phyloP scores from a whole-genome alignment of 2,888 invertebrate genomes.

The Chrysolina haemoptera region DNA sequence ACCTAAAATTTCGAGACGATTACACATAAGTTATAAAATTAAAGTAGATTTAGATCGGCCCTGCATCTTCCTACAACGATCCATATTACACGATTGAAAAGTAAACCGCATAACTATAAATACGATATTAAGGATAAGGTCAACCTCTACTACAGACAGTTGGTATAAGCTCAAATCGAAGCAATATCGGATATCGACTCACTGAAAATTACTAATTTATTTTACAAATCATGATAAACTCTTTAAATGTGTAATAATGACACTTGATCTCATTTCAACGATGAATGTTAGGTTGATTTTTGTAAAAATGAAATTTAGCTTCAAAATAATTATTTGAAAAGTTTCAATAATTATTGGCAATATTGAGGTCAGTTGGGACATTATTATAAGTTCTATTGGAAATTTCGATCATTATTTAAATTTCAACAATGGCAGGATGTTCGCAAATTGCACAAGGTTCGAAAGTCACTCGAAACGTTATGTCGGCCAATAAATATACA shows the following conservation, averaged over 20 bases:
- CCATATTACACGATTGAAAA: background rate
- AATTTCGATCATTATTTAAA: background rate
- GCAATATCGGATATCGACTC: background rate
- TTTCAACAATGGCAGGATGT: background rate
- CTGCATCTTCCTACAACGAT: background rate
- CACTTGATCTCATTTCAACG: background rate
- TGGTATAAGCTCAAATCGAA: constrained; percentile 1
- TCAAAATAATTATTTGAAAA: background rate
- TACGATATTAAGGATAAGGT: constrained; percentile 30
- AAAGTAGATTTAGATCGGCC: background rate
- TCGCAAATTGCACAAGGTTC: background rate
- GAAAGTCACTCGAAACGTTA: background rate
- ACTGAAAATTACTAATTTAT: background rate
- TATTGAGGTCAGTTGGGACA: background rate
- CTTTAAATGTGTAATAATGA: background rate
- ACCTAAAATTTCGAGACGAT: no score
- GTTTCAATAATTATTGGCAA: background rate
- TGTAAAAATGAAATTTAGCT: background rate
- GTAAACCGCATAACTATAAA: background rate
- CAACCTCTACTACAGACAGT: constrained; percentile 17
- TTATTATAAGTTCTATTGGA: background rate
- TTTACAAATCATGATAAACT: background rate
- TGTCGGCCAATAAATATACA: background rate
- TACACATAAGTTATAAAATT: no score
- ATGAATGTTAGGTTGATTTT: constrained; percentile 4